Conservation (phyloP, 1,140 invertebrate genomes). For the Antheraea mylitta region DNA sequence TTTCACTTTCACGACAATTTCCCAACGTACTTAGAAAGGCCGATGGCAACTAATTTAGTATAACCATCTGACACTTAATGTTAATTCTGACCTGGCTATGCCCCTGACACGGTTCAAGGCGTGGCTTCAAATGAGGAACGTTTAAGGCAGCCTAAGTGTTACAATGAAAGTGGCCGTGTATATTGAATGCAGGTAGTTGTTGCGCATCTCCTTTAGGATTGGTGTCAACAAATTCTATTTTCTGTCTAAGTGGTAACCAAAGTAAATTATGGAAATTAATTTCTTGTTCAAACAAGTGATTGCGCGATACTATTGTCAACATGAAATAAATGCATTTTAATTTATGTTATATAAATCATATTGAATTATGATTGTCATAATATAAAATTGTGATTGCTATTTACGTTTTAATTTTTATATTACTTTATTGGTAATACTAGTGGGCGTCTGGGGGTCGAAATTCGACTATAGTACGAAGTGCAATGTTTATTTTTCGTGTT, state of each 20-base stretch:
- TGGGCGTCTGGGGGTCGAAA: too few relatives aligned
- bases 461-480: too few relatives aligned
- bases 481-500: too few relatives aligned
- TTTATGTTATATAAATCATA: too few relatives aligned
- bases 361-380: too few relatives aligned
- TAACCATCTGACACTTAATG: slow-evolving; percentile 16
- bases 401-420: too few relatives aligned
- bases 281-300: background rate
- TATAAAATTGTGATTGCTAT: too few relatives aligned
- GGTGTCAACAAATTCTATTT: background rate
- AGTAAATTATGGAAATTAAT: background rate
- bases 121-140: slow-evolving; percentile 21
- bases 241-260: background rate
- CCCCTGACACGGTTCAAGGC: slow-evolving; percentile 10
- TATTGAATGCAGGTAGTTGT: background rate
- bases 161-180: slow-evolving; percentile 22
- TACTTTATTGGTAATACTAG: too few relatives aligned
- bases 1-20: slow-evolving; percentile 55
- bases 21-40: slow-evolving; percentile 40
- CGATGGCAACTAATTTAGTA: slow-evolving; percentile 13
- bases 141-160: slow-evolving; percentile 13
- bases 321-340: too few relatives aligned
- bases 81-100: slow-evolving; percentile 23
- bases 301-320: background rate
- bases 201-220: background rate